Evolutionary conservation across 2,113 vertebrate genomes (phyloP), one percentile per base, ranked within the genome.

Genomic region (Stictonetta naevosa): DNA sequence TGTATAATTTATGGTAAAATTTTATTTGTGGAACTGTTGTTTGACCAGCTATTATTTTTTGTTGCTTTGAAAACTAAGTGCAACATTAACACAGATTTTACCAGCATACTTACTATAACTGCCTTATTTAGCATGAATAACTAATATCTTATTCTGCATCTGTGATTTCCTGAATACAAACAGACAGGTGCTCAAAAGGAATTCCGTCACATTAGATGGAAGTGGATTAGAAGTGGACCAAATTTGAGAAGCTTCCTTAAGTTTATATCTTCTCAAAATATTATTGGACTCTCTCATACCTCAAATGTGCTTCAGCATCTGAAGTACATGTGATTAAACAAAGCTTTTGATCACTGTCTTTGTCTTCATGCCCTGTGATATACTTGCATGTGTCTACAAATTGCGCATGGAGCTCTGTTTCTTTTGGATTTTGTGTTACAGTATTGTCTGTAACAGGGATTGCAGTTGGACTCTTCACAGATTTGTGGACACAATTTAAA

Each of bases 201-300:
- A 23, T 11, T 29, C 11, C 0, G 1, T 64, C 42, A 28, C 1
- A 4, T 50, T 40, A 78, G 13, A 21, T 6, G 66, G 13, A 71
- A 82, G 10, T 46, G 76, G 31, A 63, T 83, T 66, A 74, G 21
- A 80, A 48, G 31, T 20, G 12, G 59, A 46, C 40, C 2, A 4
- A 81, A 88, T 66, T 23, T 88, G 21, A 60, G 58, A 85, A 79
- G 6, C 14, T 73, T 77, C 15, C 33, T 80, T 76, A 26, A 66
- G n/a, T 68, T 36, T 68, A 0, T 50, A 9, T 58, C 3, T 74
- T 16, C 86, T 86, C 50, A 64, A 72, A 80, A 56, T 9, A 66
- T 12, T 64, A 25, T 44, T 86, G 7, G 25, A 31, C 90, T 18
- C 42, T 91, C 8, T 9, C 8, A 17, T 52, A 38, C 14, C 11